phyloP scores from a whole-genome alignment of 2,113 vertebrate genomes.

The Myotis yumanensis region DNA sequence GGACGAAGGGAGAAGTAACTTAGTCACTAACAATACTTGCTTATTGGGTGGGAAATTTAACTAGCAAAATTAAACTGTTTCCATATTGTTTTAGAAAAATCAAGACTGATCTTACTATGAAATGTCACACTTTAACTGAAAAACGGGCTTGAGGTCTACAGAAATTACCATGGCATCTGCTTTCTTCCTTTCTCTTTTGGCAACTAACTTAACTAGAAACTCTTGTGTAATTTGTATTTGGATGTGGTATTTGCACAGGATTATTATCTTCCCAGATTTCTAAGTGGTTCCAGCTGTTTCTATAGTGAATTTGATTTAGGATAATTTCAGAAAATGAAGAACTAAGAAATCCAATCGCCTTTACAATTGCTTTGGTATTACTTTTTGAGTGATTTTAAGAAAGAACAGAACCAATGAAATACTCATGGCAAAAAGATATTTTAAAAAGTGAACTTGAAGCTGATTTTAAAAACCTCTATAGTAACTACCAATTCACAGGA shows the following conservation, averaged over 20 bases:
- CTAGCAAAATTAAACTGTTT: constrained; percentile 16
- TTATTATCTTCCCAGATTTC: constrained; percentile 58
- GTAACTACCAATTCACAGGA: neutral
- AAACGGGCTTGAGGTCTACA: constrained; percentile 2
- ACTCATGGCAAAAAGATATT: neutral
- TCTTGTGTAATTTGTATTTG: constrained; percentile 59
- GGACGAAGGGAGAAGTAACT: neutral
- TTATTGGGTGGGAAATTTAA: constrained; percentile 44
- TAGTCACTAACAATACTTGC: neutral
- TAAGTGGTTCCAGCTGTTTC: constrained; percentile 71
- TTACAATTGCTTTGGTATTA: constrained; percentile 33
- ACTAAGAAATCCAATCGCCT: constrained; percentile 12
- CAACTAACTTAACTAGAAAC: constrained; percentile 57
- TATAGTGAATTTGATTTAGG: constrained; percentile 22
- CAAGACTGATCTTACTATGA: constrained; percentile 35
- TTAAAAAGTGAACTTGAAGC: neutral
- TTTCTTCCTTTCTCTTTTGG: constrained; percentile 41
- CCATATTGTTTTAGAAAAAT: constrained; percentile 38
- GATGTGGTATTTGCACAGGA: constrained; percentile 50
- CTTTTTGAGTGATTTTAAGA: neutral
- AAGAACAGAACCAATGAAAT: constrained; percentile 11
- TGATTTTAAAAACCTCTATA: neutral
- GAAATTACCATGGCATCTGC: constrained; percentile 58
- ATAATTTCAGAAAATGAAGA: constrained; percentile 57
- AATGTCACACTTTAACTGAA: constrained; percentile 47